A percentile compares a stretch with the other conserved stretches of the same genome.
Evolutionary conservation across 2,797 vertebrate genomes (phyloP).

Genomic region (Pristis pectinata): DNA sequence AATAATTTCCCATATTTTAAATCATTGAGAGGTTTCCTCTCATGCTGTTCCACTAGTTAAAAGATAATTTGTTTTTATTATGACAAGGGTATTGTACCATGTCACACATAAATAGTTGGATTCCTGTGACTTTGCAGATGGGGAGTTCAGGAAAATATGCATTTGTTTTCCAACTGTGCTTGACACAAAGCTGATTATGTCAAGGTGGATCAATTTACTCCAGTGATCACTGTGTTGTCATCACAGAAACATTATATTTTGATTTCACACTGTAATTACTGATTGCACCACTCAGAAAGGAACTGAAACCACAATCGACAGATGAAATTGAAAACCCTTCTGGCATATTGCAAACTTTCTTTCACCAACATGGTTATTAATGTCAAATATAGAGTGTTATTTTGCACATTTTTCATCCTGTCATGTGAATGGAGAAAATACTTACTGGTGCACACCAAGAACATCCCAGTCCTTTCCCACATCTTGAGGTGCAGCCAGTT

Average conservation of each 20-base stretch:
- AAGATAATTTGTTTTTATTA: background rate
- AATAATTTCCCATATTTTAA: background rate
- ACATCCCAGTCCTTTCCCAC: conserved; percentile 71
- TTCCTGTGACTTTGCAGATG: background rate
- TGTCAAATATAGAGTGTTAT: background rate
- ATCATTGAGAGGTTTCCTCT: background rate
- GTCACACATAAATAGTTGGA: background rate
- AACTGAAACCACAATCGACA: background rate
- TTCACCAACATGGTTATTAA: background rate
- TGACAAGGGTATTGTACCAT: background rate
- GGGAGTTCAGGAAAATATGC: too few species aligned
- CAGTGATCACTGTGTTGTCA: background rate
- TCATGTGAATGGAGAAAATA: conserved; percentile 45
- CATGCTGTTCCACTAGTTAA: background rate
- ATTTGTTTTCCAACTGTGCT: too few species aligned
- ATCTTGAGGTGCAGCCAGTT: conserved; percentile 62
- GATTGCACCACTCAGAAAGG: background rate
- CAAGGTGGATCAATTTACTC: background rate
- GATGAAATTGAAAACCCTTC: background rate
- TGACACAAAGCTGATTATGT: background rate
- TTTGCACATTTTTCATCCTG: background rate
- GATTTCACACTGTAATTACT: background rate
- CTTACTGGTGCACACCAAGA: conserved; percentile 83
- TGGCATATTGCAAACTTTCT: background rate
- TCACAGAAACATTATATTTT: background rate